Evolutionary conservation across 2,888 invertebrate genomes (phyloP).

Genomic region (Theretra japonica): DNA sequence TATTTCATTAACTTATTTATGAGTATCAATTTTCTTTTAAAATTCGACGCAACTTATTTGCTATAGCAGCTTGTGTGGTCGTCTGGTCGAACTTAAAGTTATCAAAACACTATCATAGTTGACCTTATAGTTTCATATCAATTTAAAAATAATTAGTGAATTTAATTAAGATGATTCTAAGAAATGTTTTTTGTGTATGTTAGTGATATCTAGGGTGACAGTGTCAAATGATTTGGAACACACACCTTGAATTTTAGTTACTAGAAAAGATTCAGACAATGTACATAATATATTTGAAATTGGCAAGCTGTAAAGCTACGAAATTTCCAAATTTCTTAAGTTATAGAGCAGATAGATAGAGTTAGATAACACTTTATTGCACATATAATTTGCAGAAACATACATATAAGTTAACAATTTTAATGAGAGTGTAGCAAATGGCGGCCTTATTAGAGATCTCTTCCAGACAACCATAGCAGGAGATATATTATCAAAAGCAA

Average conservation of each 20-base stretch:
- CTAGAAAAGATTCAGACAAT: background rate
- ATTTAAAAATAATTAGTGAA: slow-evolving; percentile 2
- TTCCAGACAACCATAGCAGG: too few relatives aligned
- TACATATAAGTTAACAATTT: too few relatives aligned
- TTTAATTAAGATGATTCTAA: slow-evolving; percentile 6
- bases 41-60: background rate
- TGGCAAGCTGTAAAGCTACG: background rate
- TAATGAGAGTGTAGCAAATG: too few relatives aligned
- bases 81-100: background rate
- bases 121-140: slow-evolving; percentile 15
- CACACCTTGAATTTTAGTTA: slow-evolving; percentile 4
- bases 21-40: background rate
- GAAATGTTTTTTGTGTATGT: slow-evolving; percentile 11
- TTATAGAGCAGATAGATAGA: too few relatives aligned
- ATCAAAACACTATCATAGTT: background rate
- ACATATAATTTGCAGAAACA: too few relatives aligned
- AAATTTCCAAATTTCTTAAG: too few relatives aligned
- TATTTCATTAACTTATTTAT: too few relatives aligned
- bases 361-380: too few relatives aligned
- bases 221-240: slow-evolving; percentile 10
- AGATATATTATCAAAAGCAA: too few relatives aligned
- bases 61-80: slow-evolving; percentile 8
- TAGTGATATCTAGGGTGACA: background rate
- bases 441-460: too few relatives aligned
- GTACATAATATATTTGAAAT: background rate